Conservation (phyloP, 2,888 invertebrate genomes). For the Melipona beecheii region DNA sequence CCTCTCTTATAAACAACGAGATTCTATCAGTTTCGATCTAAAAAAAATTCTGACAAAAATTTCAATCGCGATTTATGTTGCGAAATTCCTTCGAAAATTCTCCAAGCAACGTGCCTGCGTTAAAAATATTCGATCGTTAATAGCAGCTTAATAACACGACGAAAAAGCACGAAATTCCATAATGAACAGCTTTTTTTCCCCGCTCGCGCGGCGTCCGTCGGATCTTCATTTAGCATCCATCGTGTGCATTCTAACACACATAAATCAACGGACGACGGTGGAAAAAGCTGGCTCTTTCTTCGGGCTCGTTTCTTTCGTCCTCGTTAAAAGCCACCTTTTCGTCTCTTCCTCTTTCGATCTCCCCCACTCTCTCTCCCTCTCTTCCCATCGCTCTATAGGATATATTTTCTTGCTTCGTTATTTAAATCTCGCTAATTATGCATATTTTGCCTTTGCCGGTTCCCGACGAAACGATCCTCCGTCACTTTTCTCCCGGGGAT, state of each 20-base stretch:
- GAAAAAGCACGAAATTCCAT: neutral
- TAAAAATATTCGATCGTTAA: neutral
- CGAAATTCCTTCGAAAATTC: neutral
- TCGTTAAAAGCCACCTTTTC: conserved; percentile 35
- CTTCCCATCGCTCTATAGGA: neutral
- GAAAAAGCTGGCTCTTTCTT: conserved; percentile 40
- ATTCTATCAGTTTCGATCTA: neutral
- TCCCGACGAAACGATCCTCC: conserved; percentile 58
- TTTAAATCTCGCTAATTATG: conserved; percentile 70
- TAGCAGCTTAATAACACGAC: conserved; percentile 16
- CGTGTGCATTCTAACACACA: conserved; percentile 23
- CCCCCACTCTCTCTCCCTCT: neutral
- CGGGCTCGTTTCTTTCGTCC: conserved; percentile 37
- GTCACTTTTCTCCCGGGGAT: conserved; percentile 11
- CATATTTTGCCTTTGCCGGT: conserved; percentile 61
- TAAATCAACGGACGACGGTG: conserved; percentile 47
- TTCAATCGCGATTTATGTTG: neutral
- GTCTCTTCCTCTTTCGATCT: conserved; percentile 16
- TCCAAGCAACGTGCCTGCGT: neutral
- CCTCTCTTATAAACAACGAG: neutral
- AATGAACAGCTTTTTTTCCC: conserved; percentile 8
- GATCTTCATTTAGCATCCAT: conserved; percentile 1
- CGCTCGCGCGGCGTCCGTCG: too few relatives aligned
- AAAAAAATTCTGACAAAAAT: neutral
- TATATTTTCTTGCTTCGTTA: conserved; percentile 58